Evolutionary conservation across 2,113 vertebrate species (phyloP).

Genomic region (Psammodynastes pulverulentus): DNA sequence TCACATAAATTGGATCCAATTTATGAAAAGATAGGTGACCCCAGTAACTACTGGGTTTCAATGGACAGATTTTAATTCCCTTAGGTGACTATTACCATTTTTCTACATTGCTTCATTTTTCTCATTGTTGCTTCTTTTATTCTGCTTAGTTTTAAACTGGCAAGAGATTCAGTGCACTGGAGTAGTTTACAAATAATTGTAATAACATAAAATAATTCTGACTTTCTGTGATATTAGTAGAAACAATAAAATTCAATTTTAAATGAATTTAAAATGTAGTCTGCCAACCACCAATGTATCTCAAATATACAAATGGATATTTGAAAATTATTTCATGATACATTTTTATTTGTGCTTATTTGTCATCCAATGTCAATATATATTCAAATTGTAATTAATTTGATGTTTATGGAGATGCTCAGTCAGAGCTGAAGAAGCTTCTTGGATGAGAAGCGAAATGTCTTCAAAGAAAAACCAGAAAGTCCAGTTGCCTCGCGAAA

Average conservation of each 20-base stretch:
- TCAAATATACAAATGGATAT: neutral
- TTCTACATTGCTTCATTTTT: neutral
- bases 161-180: neutral
- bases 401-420: neutral
- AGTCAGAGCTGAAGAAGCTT: no score
- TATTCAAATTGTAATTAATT: neutral
- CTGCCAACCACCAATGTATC: neutral
- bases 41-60: neutral
- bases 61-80: neutral
- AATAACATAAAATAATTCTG: neutral
- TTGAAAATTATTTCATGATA: neutral
- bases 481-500: no score
- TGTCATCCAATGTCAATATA: neutral
- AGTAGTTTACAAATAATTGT: neutral
- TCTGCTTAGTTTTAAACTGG: neutral
- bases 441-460: no score
- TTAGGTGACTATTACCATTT: neutral
- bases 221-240: neutral
- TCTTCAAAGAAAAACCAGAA: no score
- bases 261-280: neutral
- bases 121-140: neutral
- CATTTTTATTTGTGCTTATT: neutral
- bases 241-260: no score
- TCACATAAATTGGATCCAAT: neutral
- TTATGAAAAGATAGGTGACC: neutral